phyloP scores from a whole-genome alignment of 2,113 vertebrate genomes.

The Sebastes fasciatus region DNA sequence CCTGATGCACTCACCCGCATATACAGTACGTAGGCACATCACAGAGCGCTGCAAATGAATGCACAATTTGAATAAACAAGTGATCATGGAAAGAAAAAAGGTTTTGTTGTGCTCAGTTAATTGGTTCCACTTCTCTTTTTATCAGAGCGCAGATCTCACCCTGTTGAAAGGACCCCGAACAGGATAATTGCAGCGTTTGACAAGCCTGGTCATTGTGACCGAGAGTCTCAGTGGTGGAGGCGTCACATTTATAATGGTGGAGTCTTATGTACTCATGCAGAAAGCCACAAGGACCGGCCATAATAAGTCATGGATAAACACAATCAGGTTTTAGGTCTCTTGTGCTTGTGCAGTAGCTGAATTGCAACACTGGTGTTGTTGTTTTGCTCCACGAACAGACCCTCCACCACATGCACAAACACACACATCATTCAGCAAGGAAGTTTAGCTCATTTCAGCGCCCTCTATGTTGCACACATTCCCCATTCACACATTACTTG shows the following conservation, averaged over 20 bases:
- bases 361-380: neutral
- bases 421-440: neutral
- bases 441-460: slow-evolving; percentile 4
- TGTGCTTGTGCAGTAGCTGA: neutral
- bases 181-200: slow-evolving; percentile 49
- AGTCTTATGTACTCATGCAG: slow-evolving; percentile 11
- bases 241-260: slow-evolving; percentile 15
- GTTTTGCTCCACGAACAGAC: neutral
- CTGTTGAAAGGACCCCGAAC: slow-evolving; percentile 43
- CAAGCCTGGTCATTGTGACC: slow-evolving; percentile 25
- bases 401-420: neutral
- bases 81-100: slow-evolving; percentile 12
- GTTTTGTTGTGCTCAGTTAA: slow-evolving; percentile 34
- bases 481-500: neutral
- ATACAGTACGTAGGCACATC: neutral
- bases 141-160: slow-evolving; percentile 42
- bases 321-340: slow-evolving; percentile 23
- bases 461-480: no score
- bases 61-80: slow-evolving; percentile 27
- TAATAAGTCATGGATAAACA: slow-evolving; percentile 38
- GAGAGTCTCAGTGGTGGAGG: slow-evolving; percentile 22
- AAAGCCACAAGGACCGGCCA: slow-evolving; percentile 33
- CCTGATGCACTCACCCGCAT: slow-evolving; percentile 17
- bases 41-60: slow-evolving; percentile 2
- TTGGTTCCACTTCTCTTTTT: slow-evolving; percentile 44